Evolutionary conservation across 2,113 vertebrate species (phyloP).

Genomic region (Echinops telfairi): DNA sequence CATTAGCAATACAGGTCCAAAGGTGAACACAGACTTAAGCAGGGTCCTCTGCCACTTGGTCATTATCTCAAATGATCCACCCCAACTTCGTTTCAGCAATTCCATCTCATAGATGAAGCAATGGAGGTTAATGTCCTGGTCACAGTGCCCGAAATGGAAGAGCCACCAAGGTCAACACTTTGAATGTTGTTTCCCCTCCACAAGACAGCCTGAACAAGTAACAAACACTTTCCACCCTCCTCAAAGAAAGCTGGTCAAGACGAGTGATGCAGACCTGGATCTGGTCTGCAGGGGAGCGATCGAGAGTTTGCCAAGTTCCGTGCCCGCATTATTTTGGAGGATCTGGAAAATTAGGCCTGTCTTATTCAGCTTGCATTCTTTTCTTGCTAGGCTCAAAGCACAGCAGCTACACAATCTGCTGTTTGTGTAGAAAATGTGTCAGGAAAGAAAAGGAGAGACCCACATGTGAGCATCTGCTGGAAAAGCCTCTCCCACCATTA

Average conservation of each 20-base stretch:
- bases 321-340: constrained; percentile 30
- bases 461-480: constrained; percentile 60
- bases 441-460: constrained; percentile 68
- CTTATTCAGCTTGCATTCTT: constrained; percentile 58
- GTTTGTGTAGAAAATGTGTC: constrained; percentile 65
- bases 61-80: neutral
- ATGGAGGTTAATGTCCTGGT: constrained; percentile 9
- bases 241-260: constrained; percentile 4
- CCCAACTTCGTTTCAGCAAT: neutral
- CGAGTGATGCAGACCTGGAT: neutral
- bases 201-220: neutral
- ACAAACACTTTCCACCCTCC: neutral
- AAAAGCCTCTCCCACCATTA: constrained; percentile 74
- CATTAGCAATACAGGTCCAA: neutral
- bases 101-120: constrained; percentile 39
- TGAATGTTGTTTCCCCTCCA: constrained; percentile 24
- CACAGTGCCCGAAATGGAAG: neutral
- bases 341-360: constrained; percentile 56
- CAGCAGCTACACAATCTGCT: constrained; percentile 69
- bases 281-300: neutral
- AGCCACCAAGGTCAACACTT: constrained; percentile 29
- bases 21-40: neutral
- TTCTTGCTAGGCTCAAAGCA: constrained; percentile 58
- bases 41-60: neutral
- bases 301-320: constrained; percentile 53